Base-by-base conservation (phyloP, 2,113 vertebrate species). In the Scomber japonicus region DNA sequence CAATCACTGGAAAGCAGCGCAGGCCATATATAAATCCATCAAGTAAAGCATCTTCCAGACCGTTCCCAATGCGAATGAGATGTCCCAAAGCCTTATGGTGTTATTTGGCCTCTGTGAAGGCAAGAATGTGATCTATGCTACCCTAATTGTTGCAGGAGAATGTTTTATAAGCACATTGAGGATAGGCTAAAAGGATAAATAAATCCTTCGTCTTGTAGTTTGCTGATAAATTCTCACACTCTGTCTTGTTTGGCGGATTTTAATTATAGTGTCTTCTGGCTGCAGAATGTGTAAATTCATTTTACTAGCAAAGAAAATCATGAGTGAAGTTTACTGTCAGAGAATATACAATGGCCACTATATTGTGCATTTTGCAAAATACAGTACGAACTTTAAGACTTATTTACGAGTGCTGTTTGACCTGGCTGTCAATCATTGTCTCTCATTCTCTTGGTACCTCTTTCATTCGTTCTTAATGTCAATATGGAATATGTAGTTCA, bases 1-100 rank as follows among this genome's bases (percentile, higher is more conserved):
- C 91, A 93, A 94, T 94, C 93, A 94, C 90, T 5, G 49, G 51
- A 51, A 88, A 89, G 81, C 83, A 84, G 89, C 44, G 53, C 78
- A 27, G 90, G 86, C 73, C 83, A 71, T 82, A 35, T 91, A 93
- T 92, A 92, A 94, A 94, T 93, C 92, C 91, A 85, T 91, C 91
- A 86, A 65, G 82, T 85, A 87, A 91, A 91, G 91, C 92, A 67
- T 90, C 88, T 93, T 82, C 83, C 85, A 75, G 88, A 88, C 88
- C 84, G 80, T 88, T 89, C 85, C 90, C 90, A 88, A 89, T 88
- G 89, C 60, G 87, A 93, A 91, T 91, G 92, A 93, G 92, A 93
- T 83, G 88, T 87, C 81, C 85, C 81, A 83, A 83, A 89, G 90
- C 86, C 88, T 78, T 64, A 65, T 76, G 83, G 84, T 81, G 81